phyloP scores from a whole-genome alignment of 2,113 vertebrate species.

The Nansenia antarctica region DNA sequence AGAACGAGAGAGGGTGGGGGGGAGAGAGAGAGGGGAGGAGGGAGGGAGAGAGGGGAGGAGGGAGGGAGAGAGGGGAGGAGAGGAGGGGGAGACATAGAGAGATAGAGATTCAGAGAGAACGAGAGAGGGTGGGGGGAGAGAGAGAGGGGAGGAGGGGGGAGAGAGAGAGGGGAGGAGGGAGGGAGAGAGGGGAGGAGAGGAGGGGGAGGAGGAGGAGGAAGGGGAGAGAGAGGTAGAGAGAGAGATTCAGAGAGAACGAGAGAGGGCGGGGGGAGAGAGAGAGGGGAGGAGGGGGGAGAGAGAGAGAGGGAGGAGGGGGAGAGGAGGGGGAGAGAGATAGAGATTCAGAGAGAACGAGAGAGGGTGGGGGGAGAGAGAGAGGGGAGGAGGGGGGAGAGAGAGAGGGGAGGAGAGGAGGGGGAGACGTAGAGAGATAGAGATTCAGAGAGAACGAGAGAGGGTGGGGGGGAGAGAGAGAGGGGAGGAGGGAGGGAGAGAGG shows the following conservation, averaged over 20 bases:
- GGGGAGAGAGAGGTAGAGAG: not conserved
- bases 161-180: not conserved
- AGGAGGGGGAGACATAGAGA: not conserved
- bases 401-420: not conserved
- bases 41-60: not conserved
- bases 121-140: not conserved
- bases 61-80: not conserved
- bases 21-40: not conserved
- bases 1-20: not conserved
- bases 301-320: not conserved
- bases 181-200: not conserved
- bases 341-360: not conserved
- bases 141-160: not conserved
- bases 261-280: conserved; percentile 2
- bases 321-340: not conserved
- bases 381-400: not conserved
- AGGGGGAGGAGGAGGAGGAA: not conserved
- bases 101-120: not conserved
- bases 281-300: not conserved
- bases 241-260: not conserved
- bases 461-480: not conserved
- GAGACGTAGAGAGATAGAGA: not conserved
- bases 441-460: not conserved
- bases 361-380: not conserved
- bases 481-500: not conserved